Conservation (phyloP, 1,140 invertebrate species). For the Delia radicum region DNA sequence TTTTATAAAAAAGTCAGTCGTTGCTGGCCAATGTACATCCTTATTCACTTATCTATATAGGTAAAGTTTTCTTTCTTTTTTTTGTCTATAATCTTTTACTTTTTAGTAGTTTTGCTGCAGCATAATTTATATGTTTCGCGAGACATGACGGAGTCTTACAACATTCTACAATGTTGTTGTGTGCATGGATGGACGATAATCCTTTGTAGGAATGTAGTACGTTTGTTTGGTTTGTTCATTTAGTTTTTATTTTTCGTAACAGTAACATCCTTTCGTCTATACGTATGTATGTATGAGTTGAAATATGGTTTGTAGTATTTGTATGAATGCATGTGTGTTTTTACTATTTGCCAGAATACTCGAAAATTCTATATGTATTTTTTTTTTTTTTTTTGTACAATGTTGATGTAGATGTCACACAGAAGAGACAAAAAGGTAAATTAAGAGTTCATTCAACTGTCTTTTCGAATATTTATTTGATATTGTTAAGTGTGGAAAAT, state of each 20-base stretch:
- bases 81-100: background rate
- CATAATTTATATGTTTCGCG: slow-evolving; percentile 19
- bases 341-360: background rate
- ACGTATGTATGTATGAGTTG: background rate
- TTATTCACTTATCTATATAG: too few species aligned
- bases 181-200: background rate
- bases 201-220: background rate
- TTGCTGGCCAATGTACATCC: too few species aligned
- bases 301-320: background rate
- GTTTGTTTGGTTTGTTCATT: background rate
- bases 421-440: background rate
- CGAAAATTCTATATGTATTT: background rate
- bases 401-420: background rate
- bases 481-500: background rate
- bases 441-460: background rate
- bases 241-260: background rate
- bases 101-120: slow-evolving; percentile 11
- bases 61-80: background rate
- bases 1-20: too few species aligned
- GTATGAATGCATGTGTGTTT: background rate
- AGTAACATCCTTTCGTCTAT: background rate
- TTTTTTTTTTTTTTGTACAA: background rate
- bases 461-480: background rate
- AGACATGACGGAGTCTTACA: slow-evolving; percentile 14
- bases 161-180: background rate